These are phyloP conservation scores for Acanthochromis polyacanthus DNA, from an alignment of 2,113 vertebrate species.

Conservation along the genomic window DNA sequence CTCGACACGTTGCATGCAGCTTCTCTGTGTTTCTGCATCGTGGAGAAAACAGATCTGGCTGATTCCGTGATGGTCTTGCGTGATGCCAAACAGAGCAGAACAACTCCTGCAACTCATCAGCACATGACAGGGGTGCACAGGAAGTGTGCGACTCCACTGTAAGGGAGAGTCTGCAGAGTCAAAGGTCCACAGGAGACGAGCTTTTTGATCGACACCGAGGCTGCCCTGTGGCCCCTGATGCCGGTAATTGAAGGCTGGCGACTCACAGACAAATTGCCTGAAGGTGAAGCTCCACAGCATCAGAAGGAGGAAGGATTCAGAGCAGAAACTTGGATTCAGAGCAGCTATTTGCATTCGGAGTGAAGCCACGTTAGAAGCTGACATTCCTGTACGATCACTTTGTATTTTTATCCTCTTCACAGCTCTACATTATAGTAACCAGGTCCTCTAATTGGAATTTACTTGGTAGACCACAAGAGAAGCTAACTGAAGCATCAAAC, in stretches of 20 bases:
- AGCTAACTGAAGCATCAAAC: too few relatives aligned
- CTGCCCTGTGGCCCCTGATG: slow-evolving; percentile 36
- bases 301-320: background rate
- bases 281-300: slow-evolving; percentile 25
- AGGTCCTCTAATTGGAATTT: too few relatives aligned
- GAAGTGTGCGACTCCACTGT: slow-evolving; percentile 21
- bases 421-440: too few relatives aligned
- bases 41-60: background rate
- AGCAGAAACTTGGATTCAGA: background rate
- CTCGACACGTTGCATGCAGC: too few relatives aligned
- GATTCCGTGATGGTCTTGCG: slow-evolving; percentile 49
- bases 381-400: too few relatives aligned
- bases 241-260: slow-evolving; percentile 69
- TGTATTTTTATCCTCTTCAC: too few relatives aligned
- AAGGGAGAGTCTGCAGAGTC: slow-evolving; percentile 28
- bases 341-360: background rate
- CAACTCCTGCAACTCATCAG: slow-evolving; percentile 47
- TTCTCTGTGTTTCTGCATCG: background rate
- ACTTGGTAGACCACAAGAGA: too few relatives aligned
- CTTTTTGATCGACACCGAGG: slow-evolving; percentile 61
- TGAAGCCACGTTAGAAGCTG: too few relatives aligned
- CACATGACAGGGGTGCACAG: slow-evolving; percentile 35
- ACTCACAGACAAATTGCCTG: slow-evolving; percentile 58
- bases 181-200: slow-evolving; percentile 39
- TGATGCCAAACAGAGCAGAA: slow-evolving; percentile 51